Percentiles rank a stretch among this genome's conserved stretches.
Evolutionary conservation across 2,888 invertebrate species (phyloP).

Genomic region (Colletes collaris): DNA sequence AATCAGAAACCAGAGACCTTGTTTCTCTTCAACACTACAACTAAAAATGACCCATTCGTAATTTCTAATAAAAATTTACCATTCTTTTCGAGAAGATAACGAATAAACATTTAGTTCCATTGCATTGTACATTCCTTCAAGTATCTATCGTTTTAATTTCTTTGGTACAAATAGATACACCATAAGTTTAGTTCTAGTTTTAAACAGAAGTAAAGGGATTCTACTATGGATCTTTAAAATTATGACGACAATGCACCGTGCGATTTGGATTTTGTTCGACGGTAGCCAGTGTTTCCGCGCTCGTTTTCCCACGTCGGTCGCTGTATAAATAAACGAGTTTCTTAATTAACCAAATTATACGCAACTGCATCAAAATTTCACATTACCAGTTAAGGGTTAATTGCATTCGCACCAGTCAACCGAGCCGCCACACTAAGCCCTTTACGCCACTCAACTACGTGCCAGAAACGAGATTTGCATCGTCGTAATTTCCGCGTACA

Average conservation of each 20-base stretch:
- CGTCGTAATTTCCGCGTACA: conserved; percentile 70
- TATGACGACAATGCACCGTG: not conserved
- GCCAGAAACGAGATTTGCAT: conserved; percentile 70
- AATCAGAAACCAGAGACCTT: no score
- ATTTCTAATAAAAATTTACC: no score
- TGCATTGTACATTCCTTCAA: no score
- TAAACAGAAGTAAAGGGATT: no score
- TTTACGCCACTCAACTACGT: conserved; percentile 69
- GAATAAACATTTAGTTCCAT: no score
- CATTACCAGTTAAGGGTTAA: conserved; percentile 71
- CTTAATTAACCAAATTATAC: conserved; percentile 70
- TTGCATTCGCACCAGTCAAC: conserved; percentile 71
- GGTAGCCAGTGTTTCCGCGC: conserved; percentile 9
- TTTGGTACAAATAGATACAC: no score
- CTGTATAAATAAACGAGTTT: conserved; percentile 63
- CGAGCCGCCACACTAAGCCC: conserved; percentile 62
- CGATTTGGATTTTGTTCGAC: conserved; percentile 4
- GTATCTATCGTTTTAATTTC: no score
- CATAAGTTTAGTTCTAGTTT: no score
- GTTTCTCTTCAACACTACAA: no score
- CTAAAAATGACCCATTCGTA: no score
- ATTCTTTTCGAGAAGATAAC: no score
- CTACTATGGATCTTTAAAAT: not conserved
- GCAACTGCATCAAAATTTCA: conserved; percentile 68
- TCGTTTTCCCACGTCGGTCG: conserved; percentile 13